Base-by-base conservation (phyloP, 2,113 vertebrate genomes). In the Lycaon pictus region DNA sequence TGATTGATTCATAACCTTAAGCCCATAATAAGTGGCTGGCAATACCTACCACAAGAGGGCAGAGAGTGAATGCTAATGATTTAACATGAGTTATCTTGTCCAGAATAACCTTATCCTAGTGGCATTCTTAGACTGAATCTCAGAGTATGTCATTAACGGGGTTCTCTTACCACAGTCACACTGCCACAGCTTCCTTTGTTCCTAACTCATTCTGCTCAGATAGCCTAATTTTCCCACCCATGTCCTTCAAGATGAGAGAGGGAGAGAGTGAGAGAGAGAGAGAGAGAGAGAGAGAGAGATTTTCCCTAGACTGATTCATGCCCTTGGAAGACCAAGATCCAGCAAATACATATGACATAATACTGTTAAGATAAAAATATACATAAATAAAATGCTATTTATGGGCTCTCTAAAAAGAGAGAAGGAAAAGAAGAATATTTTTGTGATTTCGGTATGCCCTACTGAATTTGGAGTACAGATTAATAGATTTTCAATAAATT, bases 1-100 rank as follows among this genome's bases (percentile, higher is more conserved):
- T 93, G 80, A 95, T 96, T 82, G 88, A 95, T 93, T 95, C 35
- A 53, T 76, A 95, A 82, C 35, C 80, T 85, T 95, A 90, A 83
- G 87, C 63, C 58, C 19, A 25, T 71, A 22, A 56, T 94, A 87
- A 25, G 56, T 35, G 19, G n/a, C 56, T 72, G 43, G 51, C 7
- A 96, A 74, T 88, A 29, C 19, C 35, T 77, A 94, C 96, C 94
- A 95, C 95, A 93, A 93, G 97, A 92, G 95, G 96, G 96, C 97
- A 97, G 90, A 83, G 58, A 71, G 20, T 88, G 87, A 81, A 92
- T 90, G 53, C 63, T 96, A 69, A 89, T 56, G 32, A 74, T 32
- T 87, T 88, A 72, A 53, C 76, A 6, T 43, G 43, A 58, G 37
- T 96, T 93, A 43, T 83, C 60, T 60, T 60, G 51, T 74, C 67